phyloP scores from a whole-genome alignment of 1,140 invertebrate species.

The Melipona quadrifasciata region DNA sequence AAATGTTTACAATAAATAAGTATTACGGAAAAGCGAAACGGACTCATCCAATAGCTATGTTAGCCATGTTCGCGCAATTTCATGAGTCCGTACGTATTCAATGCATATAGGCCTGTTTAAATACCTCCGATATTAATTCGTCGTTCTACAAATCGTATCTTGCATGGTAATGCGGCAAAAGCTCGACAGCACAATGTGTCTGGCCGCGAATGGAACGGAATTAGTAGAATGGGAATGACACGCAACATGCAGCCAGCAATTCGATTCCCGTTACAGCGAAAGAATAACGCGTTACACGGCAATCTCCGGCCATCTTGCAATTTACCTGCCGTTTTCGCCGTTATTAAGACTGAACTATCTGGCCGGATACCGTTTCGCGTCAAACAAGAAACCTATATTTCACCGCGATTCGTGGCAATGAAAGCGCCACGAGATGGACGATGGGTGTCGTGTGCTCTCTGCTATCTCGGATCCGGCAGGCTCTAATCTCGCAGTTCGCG shows the following conservation, averaged over 20 bases:
- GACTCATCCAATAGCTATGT: too few relatives aligned
- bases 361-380: conserved; percentile 48
- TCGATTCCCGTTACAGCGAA: conserved; percentile 62
- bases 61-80: too few relatives aligned
- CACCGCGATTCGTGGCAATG: neutral
- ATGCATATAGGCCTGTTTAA: neutral
- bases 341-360: conserved; percentile 55
- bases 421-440: neutral
- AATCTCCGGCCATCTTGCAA: conserved; percentile 41
- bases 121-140: neutral
- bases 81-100: neutral
- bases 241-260: conserved; percentile 59
- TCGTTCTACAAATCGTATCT: too few relatives aligned
- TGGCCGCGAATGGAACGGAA: conserved; percentile 50
- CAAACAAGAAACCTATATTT: conserved; percentile 45
- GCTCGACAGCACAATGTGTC: conserved; percentile 9
- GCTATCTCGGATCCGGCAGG: neutral
- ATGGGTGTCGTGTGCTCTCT: neutral
- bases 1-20: too few relatives aligned
- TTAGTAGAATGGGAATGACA: conserved; percentile 63
- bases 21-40: too few relatives aligned
- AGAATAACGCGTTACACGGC: conserved; percentile 57
- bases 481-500: neutral
- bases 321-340: conserved; percentile 55
- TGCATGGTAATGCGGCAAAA: neutral